Conservation (phyloP, 2,113 vertebrate genomes). For the Sinocyclocheilus maitianheensis region DNA sequence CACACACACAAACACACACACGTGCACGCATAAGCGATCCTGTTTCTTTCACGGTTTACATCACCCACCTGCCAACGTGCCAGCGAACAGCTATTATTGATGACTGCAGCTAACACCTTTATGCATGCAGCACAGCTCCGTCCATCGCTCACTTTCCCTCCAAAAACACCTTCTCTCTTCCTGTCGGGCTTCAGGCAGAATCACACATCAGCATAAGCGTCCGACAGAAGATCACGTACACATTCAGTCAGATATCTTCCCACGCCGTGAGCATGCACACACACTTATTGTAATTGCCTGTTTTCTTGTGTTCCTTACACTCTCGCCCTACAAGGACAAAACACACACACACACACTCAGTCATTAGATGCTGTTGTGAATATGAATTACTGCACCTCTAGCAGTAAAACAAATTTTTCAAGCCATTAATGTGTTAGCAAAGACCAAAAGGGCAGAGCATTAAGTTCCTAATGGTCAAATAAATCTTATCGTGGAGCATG, state of each 20-base stretch:
- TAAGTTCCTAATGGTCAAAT: constrained; percentile 47
- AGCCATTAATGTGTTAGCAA: constrained; percentile 42
- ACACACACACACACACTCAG: constrained; percentile 4
- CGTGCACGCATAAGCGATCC: not conserved
- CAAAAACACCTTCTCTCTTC: not conserved
- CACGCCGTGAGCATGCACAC: not conserved
- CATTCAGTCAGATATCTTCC: constrained; percentile 5
- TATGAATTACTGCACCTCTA: constrained; percentile 33
- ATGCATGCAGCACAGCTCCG: not conserved
- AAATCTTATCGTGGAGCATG: constrained; percentile 27
- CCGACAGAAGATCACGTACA: not conserved
- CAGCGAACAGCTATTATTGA: constrained; percentile 13
- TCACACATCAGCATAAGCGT: not conserved
- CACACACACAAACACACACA: constrained; percentile 14
- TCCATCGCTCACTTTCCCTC: not conserved
- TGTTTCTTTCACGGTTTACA: constrained; percentile 9
- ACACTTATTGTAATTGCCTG: constrained; percentile 37
- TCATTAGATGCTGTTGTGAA: constrained; percentile 40
- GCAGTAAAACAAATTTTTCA: constrained; percentile 40
- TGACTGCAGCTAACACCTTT: constrained; percentile 21
- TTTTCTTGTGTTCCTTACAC: constrained; percentile 17
- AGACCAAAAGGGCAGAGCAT: constrained; percentile 39
- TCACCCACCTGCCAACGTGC: not conserved
- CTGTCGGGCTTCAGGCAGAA: not conserved
- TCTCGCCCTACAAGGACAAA: constrained; percentile 12